Evolutionary conservation across 2,888 invertebrate species (phyloP), one percentile per base, ranked within the genome.

Genomic region (Temnothorax rugatulus): DNA sequence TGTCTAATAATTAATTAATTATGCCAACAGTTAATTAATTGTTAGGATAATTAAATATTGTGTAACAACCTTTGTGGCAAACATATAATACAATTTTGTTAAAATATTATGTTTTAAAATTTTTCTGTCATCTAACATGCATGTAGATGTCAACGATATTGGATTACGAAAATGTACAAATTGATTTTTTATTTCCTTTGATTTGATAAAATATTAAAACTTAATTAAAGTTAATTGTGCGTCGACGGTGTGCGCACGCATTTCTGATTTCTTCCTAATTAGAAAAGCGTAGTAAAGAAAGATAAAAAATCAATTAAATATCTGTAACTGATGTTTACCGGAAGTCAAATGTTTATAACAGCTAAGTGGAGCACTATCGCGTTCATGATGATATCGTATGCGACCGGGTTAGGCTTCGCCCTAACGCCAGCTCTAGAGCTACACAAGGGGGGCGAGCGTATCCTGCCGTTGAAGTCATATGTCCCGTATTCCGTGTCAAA

Each of bases 281-380:
- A 41, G 4, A 59, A 59, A 47, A 47, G 3, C 15, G 15, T 15
- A 47, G 15, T 47, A 1, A 47, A 59, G 15, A 59, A 2, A 13
- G 21, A 41, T 15, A n/a, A 1, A n/a, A 34, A 64, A 64, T 21
- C 13, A 64, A 34, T 61, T 5, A 41, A 38, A 21, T 64, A 2
- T 21, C 4, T 41, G 34, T 13, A 44, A 64, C 8, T 61, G 34
- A 9, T 4, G 4, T 34, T 63, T 38, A 38, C n/a, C 5, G 38
- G 5, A n/a, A 73, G 7, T 25, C 1, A 41, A 57, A 38, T 34
- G 18, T 73, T 18, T 41, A 9, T 57, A 7, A 81, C 34, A 84
- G 86, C 86, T 18, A 86, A 82, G 25, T 84, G 84, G 75, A 84
- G 84, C 18, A 50, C 71, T 9, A 47, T 71, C 13, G 21, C 44